Conservation (phyloP, 2,113 vertebrate species). For the Caretta caretta region DNA sequence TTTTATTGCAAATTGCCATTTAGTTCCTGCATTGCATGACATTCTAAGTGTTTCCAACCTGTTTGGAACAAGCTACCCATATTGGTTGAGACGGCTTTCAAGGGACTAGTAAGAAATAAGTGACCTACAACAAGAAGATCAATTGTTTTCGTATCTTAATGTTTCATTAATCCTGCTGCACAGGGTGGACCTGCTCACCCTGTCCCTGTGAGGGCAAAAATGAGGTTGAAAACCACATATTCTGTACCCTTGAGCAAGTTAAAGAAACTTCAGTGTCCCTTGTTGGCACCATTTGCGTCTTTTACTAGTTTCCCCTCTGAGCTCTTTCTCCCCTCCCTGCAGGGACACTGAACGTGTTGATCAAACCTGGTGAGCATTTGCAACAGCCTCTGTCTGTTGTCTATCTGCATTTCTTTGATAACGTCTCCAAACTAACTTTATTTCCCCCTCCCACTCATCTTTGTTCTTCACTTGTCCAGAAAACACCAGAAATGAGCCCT, state of each 20-base stretch:
- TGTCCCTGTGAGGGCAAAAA: rapidly evolving
- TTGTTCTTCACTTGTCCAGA: conserved; percentile 38
- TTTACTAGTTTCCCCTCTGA: conserved; percentile 78
- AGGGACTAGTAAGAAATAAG: background rate
- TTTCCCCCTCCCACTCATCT: background rate
- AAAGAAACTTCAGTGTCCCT: background rate
- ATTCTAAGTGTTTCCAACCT: background rate
- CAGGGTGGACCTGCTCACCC: rapidly evolving
- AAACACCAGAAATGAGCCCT: background rate
- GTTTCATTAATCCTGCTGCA: background rate
- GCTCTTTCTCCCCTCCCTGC: conserved; percentile 93
- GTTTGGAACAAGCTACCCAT: rapidly evolving
- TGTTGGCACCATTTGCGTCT: background rate
- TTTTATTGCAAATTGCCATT: background rate
- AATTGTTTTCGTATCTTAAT: rapidly evolving
- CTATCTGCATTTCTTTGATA: conserved; percentile 66
- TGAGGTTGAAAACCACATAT: background rate
- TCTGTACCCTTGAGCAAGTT: background rate
- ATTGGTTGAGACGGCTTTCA: rapidly evolving
- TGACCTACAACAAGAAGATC: rapidly evolving
- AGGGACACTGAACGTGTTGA: conserved; percentile 92
- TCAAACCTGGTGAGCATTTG: conserved; percentile 96
- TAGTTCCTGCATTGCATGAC: background rate
- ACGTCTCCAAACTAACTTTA: conserved; percentile 77
- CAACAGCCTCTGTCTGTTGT: conserved; percentile 76